Evolutionary conservation across 2,797 vertebrate species (phyloP).

Genomic region (Tadarida brasiliensis): DNA sequence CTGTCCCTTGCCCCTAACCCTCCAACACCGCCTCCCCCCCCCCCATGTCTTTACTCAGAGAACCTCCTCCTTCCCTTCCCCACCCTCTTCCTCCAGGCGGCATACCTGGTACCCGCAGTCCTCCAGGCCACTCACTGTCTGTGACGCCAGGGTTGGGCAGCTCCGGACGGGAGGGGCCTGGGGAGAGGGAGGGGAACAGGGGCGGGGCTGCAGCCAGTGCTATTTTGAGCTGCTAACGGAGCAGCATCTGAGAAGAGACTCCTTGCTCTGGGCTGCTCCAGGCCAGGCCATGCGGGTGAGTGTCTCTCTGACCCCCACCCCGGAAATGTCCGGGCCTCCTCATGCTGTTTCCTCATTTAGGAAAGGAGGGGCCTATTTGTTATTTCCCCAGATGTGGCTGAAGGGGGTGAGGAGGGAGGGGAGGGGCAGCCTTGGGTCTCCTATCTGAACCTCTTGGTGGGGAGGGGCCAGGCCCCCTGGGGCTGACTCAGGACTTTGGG

Average conservation of each 20-base stretch:
- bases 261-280: conserved; percentile 72
- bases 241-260: conserved; percentile 75
- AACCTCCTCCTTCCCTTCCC: not conserved
- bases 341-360: conserved; percentile 43
- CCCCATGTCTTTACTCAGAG: not conserved
- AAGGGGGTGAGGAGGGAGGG: conserved; percentile 35
- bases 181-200: conserved; percentile 55
- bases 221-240: conserved; percentile 83
- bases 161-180: not conserved
- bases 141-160: conserved; percentile 69
- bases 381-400: conserved; percentile 57
- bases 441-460: not conserved
- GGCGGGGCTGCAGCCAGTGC: conserved; percentile 78
- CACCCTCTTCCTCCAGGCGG: not conserved
- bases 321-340: conserved; percentile 60
- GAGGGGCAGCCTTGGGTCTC: not conserved
- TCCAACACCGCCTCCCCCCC: not conserved
- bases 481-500: conserved; percentile 52
- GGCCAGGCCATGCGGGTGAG: conserved; percentile 83
- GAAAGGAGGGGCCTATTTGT: conserved; percentile 58
- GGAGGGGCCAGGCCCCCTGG: not conserved
- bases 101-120: conserved; percentile 77
- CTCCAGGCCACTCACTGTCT: conserved; percentile 63
- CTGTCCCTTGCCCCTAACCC: conserved; percentile 56
- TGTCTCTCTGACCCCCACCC: conserved; percentile 78